These are phyloP conservation scores for Echiichthys vipera DNA, from an alignment of 2,797 vertebrate genomes.

Conservation along the genomic window DNA sequence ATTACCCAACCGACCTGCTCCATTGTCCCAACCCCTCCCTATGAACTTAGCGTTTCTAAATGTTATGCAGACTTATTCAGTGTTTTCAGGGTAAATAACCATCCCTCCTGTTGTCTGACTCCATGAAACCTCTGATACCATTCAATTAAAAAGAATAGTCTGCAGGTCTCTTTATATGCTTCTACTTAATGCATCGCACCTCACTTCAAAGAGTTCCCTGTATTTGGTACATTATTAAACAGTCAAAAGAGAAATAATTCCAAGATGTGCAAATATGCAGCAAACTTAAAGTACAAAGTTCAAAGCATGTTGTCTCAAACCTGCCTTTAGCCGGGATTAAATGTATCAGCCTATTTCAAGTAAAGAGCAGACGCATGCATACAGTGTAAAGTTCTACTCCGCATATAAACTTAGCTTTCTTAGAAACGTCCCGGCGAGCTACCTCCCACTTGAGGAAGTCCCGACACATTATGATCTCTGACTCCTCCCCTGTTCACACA, in stretches of 20 bases:
- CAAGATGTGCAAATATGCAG: background rate
- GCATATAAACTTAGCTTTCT: constrained; percentile 53
- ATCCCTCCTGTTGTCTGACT: background rate
- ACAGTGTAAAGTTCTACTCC: constrained; percentile 20
- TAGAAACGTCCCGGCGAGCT: constrained; percentile 25
- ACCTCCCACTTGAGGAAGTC: constrained; percentile 59
- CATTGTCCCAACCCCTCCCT: too few relatives aligned
- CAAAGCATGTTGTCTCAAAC: background rate
- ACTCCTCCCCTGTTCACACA: constrained; percentile 42
- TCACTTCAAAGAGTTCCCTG: background rate
- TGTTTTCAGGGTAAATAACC: background rate
- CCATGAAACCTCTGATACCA: background rate
- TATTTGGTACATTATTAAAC: constrained; percentile 16
- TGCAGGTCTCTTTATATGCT: background rate
- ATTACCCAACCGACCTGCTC: too few relatives aligned
- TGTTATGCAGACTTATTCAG: too few relatives aligned
- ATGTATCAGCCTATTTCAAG: constrained; percentile 22
- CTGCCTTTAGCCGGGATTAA: background rate
- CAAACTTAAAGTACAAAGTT: background rate
- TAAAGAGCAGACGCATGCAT: background rate
- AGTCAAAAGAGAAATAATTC: constrained; percentile 15
- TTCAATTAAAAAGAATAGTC: background rate
- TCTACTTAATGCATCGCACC: constrained; percentile 9
- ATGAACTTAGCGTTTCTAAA: background rate
- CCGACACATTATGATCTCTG: constrained; percentile 15